Conservation (phyloP, 1,140 invertebrate species). For the Tenebrio molitor region DNA sequence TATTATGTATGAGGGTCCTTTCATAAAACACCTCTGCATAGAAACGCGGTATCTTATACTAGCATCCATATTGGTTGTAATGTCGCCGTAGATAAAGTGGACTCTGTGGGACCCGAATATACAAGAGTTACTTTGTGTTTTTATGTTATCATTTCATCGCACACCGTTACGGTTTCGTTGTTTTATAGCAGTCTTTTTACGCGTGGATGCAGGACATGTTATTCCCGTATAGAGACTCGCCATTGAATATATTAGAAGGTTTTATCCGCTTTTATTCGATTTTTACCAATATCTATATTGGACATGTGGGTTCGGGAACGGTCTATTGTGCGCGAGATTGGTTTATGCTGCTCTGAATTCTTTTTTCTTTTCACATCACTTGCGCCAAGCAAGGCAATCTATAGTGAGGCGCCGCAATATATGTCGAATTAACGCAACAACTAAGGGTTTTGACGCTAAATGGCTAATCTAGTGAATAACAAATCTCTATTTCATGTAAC, state of each 20-base stretch:
- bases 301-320: neutral
- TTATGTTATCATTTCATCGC: constrained; percentile 50
- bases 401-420: too few species aligned
- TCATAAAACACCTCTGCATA: constrained; percentile 29
- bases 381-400: neutral
- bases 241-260: constrained; percentile 25
- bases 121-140: constrained; percentile 49
- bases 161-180: constrained; percentile 41
- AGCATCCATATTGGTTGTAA: constrained; percentile 40
- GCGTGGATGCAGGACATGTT: constrained; percentile 11
- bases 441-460: too few species aligned
- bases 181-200: constrained; percentile 44
- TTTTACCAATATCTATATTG: constrained; percentile 11
- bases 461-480: too few species aligned
- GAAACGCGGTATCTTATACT: constrained; percentile 7
- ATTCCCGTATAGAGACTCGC: neutral
- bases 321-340: neutral
- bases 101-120: constrained; percentile 22
- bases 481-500: too few species aligned
- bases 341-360: neutral
- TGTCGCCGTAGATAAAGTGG: constrained; percentile 38
- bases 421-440: too few species aligned
- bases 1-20: constrained; percentile 41
- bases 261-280: constrained; percentile 20
- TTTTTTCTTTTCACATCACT: neutral